Evolutionary conservation across 2,888 invertebrate species (phyloP).

Genomic region (Ectemnius lituratus): DNA sequence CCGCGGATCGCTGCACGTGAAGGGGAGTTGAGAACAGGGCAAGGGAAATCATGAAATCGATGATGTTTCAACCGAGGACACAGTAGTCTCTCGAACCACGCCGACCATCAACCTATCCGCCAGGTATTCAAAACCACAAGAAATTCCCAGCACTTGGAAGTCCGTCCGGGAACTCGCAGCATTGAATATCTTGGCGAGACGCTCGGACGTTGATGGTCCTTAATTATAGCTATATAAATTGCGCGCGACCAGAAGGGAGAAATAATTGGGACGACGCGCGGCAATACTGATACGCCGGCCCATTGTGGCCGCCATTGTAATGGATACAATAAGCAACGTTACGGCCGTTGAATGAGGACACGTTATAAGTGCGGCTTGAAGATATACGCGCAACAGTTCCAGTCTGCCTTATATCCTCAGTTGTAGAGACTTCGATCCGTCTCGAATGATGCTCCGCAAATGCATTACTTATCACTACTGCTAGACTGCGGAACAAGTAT

Average conservation of each 20-base stretch:
- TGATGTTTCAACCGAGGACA: conserved; percentile 10
- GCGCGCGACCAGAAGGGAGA: background rate
- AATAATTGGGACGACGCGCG: conserved; percentile 1
- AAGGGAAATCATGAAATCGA: conserved; percentile 31
- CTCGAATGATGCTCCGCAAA: conserved; percentile 11
- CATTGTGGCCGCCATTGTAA: conserved; percentile 14
- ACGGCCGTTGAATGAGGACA: conserved; percentile 10
- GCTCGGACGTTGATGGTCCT: background rate
- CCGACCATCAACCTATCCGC: background rate
- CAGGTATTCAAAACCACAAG: too few relatives aligned
- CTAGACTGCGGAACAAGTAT: background rate
- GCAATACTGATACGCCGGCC: background rate
- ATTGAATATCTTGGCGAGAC: background rate
- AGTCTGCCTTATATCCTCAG: background rate
- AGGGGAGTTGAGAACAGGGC: conserved; percentile 10
- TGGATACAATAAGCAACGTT: conserved; percentile 6
- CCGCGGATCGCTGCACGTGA: conserved; percentile 3
- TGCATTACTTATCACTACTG: conserved; percentile 22
- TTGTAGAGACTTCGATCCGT: conserved; percentile 25
- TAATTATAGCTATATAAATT: background rate
- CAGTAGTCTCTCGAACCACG: conserved; percentile 9
- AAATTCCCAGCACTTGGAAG: too few relatives aligned
- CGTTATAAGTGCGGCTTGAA: background rate
- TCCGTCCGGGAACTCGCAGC: background rate
- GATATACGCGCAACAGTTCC: conserved; percentile 1